These are phyloP conservation scores for Acanthosoma haemorrhoidale DNA, from an alignment of 2,888 invertebrate genomes.

Conservation along the genomic window DNA sequence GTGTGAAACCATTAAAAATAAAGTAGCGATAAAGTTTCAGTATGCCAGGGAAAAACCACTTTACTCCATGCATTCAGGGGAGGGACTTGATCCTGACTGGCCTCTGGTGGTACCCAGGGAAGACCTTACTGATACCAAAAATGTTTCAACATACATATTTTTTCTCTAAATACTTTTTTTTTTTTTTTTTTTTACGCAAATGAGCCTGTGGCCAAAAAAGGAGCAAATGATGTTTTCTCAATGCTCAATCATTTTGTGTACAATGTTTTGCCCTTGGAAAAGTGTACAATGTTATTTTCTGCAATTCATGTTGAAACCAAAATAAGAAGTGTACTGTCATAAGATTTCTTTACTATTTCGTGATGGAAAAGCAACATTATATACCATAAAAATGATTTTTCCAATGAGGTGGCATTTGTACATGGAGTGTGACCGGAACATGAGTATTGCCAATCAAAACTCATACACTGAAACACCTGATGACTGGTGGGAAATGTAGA, in stretches of 20 bases:
- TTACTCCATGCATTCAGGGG: not conserved
- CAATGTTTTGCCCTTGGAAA: not conserved
- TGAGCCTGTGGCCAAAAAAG: not conserved
- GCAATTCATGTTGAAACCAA: constrained; percentile 39
- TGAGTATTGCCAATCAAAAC: constrained; percentile 38
- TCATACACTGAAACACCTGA: constrained; percentile 38
- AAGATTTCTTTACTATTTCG: constrained; percentile 35
- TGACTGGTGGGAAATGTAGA: constrained; percentile 41
- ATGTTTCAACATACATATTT: not conserved
- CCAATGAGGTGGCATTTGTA: constrained; percentile 39
- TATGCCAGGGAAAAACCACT: not conserved
- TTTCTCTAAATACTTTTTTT: not conserved
- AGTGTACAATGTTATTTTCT: constrained; percentile 33
- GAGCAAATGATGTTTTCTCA: constrained; percentile 17
- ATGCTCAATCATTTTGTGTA: constrained; percentile 2
- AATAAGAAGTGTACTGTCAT: constrained; percentile 39
- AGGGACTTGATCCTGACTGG: not conserved
- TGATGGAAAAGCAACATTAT: too few relatives aligned
- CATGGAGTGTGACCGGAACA: constrained; percentile 41
- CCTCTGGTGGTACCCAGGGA: not conserved
- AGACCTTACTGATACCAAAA: not conserved
- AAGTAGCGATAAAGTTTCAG: not conserved
- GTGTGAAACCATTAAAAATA: too few relatives aligned
- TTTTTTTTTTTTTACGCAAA: not conserved
- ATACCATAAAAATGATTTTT: constrained; percentile 34